phyloP scores from a whole-genome alignment of 2,113 vertebrate species.

The Pygoscelis antarcticus region DNA sequence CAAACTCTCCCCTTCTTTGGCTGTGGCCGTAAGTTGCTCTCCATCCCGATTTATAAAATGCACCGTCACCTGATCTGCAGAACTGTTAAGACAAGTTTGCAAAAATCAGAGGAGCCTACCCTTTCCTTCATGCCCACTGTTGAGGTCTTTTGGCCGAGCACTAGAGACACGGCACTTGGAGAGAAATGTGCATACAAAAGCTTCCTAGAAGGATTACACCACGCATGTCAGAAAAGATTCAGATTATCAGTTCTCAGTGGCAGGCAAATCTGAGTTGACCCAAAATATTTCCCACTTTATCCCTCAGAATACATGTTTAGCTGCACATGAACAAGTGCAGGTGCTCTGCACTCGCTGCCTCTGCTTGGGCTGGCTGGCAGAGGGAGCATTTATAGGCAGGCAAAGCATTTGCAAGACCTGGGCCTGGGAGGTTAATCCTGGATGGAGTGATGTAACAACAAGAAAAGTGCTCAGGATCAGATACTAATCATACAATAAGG shows the following conservation, averaged over 20 bases:
- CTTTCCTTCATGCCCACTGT: neutral
- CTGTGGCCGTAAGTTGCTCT: constrained; percentile 59
- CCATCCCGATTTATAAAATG: constrained; percentile 79
- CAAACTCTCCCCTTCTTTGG: constrained; percentile 76
- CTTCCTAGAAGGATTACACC: neutral
- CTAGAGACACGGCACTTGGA: neutral
- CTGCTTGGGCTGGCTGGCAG: neutral
- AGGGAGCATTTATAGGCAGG: neutral
- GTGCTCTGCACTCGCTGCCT: neutral
- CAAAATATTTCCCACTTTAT: neutral
- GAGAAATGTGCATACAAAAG: neutral
- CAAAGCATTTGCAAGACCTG: neutral
- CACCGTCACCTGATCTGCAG: constrained; percentile 54
- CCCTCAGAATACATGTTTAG: neutral
- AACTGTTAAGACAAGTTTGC: constrained; percentile 13
- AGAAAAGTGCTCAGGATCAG: neutral
- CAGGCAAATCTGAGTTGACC: neutral
- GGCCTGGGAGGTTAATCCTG: neutral
- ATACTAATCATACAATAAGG: neutral
- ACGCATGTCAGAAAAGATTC: neutral
- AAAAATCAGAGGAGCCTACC: neutral
- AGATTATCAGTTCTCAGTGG: neutral
- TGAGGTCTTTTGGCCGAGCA: neutral
- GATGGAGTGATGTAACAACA: neutral
- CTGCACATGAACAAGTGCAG: neutral